Percentiles rank a stretch among this genome's conserved stretches.
Evolutionary conservation across 2,113 vertebrate genomes (phyloP).

Genomic region (Melanerpes aurifrons): DNA sequence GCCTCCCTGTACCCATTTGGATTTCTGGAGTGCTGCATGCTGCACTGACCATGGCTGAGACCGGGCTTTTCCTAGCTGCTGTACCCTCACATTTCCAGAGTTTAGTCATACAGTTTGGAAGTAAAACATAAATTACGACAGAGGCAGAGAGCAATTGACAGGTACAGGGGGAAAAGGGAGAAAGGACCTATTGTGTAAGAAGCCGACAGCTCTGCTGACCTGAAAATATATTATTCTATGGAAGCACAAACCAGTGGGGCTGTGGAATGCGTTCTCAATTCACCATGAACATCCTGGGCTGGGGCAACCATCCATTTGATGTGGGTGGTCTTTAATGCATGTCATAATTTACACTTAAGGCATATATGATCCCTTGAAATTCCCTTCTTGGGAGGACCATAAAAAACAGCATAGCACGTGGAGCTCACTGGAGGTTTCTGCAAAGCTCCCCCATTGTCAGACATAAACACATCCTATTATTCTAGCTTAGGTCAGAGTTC

Average conservation of each 20-base stretch:
- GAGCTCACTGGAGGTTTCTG: slow-evolving; percentile 54
- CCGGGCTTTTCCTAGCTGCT: neutral
- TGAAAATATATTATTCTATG: slow-evolving; percentile 56
- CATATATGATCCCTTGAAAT: slow-evolving; percentile 47
- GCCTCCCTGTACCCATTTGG: neutral
- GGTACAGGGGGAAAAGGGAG: slow-evolving; percentile 24
- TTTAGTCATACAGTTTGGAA: neutral
- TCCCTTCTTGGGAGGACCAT: slow-evolving; percentile 60
- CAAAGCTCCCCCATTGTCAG: slow-evolving; percentile 56
- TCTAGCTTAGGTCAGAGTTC: slow-evolving; percentile 58
- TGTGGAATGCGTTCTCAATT: slow-evolving; percentile 64
- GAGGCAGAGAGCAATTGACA: slow-evolving; percentile 35
- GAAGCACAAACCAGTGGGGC: slow-evolving; percentile 1
- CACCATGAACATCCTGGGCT: slow-evolving; percentile 57
- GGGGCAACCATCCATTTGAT: slow-evolving; percentile 25
- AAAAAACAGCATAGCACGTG: slow-evolving; percentile 39
- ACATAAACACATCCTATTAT: slow-evolving; percentile 70
- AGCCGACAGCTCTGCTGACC: slow-evolving; percentile 53
- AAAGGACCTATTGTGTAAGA: slow-evolving; percentile 58
- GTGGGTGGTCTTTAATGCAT: slow-evolving; percentile 67
- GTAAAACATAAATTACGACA: slow-evolving; percentile 35
- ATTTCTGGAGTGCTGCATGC: neutral
- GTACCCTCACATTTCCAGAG: neutral
- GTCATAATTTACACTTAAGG: slow-evolving; percentile 69
- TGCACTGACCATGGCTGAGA: neutral